A percentile compares a stretch with the other conserved stretches of the same genome.
Conservation (phyloP, 2,888 invertebrate species). For the Graphium colonna region DNA sequence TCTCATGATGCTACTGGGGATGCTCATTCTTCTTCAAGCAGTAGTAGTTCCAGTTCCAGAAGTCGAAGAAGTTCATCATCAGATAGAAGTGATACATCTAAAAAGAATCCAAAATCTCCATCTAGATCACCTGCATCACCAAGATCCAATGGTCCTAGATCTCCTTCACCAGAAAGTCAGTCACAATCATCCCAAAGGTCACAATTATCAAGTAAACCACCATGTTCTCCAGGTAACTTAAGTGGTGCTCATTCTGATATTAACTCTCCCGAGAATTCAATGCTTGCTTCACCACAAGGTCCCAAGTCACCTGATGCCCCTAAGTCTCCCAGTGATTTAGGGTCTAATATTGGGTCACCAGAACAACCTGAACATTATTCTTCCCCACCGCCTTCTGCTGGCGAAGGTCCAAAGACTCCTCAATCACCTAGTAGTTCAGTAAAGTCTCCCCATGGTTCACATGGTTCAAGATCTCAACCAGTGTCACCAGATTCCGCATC, state of each 20-base stretch:
- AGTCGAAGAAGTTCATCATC: conserved; percentile 62
- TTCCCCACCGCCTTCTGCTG: conserved; percentile 44
- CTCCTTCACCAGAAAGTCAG: conserved; percentile 42
- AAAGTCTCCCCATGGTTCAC: conserved; percentile 55
- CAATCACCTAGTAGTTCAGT: conserved; percentile 53
- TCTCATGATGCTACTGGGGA: conserved; percentile 74
- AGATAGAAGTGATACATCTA: conserved; percentile 57
- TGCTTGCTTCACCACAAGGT: conserved; percentile 56
- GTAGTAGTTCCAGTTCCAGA: conserved; percentile 71
- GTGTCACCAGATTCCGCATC: conserved; percentile 56
- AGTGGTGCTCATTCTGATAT: conserved; percentile 69
- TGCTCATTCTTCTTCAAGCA: conserved; percentile 68
- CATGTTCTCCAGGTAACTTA: conserved; percentile 59
- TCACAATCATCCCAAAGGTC: conserved; percentile 39
- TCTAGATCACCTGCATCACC: conserved; percentile 43
- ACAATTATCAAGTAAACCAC: conserved; percentile 38
- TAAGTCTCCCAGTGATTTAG: conserved; percentile 59
- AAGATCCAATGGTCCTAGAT: conserved; percentile 43
- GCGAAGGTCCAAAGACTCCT: conserved; percentile 65
- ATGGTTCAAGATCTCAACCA: conserved; percentile 51
- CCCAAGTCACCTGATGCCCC: conserved; percentile 72
- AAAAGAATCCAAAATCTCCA: conserved; percentile 60
- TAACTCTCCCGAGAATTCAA: conserved; percentile 70
- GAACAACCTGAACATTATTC: conserved; percentile 51
- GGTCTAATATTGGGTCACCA: conserved; percentile 42